Evolutionary conservation across 1,140 invertebrate genomes (phyloP), one percentile per base, ranked within the genome.

Genomic region (Solenopsis invicta): DNA sequence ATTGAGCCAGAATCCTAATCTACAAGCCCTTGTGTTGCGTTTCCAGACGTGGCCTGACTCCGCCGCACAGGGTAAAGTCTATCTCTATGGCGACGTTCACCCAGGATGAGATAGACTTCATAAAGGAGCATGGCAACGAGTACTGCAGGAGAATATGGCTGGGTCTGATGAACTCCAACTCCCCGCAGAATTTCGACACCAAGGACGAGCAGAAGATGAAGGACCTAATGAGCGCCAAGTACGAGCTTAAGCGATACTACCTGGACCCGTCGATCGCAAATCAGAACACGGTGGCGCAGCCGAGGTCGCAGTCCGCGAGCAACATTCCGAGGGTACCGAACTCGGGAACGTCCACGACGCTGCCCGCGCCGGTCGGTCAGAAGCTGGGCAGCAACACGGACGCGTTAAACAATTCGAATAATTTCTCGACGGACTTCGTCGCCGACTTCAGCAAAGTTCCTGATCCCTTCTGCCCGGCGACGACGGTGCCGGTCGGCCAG

Each of bases 61-160:
- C 99, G 66, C 99, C 99, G 86, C 99, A 99, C 95, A 96, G 99
- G 89, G 99, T 99, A 45, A 99, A 99, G 95, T 99, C 99, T 52
- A 99, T 99, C 92, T 99, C 99, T 9, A 99, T 99, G 99, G 98
- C 99, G 61, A 99, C 98, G 92, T 99, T 99, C 95, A 99, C 98
- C 86, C 96, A 97, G 89, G 99, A 99, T 89, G 99, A 99, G 96
- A 97, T 99, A 93, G 98, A 99, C 94, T 97, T 98, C 93, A 96
- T 99, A 87, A 98, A 97, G 96, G 96, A 96, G 81, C 97, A 97
- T 95, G 99, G 99, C 88, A 99, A 99, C 96, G 98, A 99, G 96
- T 97, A 98, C 92, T 99, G 98, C 94, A 96, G 97, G 91, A 97
- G 97, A 94, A 97, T 98, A 86, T 99, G 98, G 98, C 96, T 99